Base-by-base conservation (phyloP, 2,888 invertebrate species). In the Chalcosyrphus nemorum region DNA sequence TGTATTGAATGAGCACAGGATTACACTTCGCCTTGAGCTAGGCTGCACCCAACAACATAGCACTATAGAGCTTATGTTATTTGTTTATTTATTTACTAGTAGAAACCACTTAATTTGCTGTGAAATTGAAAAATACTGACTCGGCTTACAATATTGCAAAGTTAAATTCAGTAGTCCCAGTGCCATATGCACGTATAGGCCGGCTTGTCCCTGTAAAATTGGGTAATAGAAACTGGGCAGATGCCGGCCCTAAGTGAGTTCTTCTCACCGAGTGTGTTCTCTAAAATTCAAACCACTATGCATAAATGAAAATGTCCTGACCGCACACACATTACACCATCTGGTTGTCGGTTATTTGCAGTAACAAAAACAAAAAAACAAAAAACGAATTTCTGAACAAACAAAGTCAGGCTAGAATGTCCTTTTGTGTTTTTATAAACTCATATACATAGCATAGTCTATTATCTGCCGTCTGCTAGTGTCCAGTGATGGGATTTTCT, bases 21-120 rank as follows among this genome's bases (percentile, higher is more conserved):
- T 24, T 59, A n/a, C 61, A 45, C 7, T 29, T 45, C 29, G 29
- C n/a, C 15, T 43, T 15, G 1, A 29, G 5, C 17, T n/a, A 61
- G 5, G 17, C 7, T 15, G 9, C 4, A 2, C 4, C n/a, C n/a
- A n/a, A 9, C 19, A 32, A 4, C n/a, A 19, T 6, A 29, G 43
- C 29, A 43, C 27, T 5, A n/a, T 4, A 13, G 32, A 15, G 32
- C 15, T 45, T 32, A 4, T 17, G 9, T 45, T 78, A 41, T 71
- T 77, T 63, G 65, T 63, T 57, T 52, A 47, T n/a, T 38, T 74
- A 32, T 43, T 29, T 57, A 38, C 35, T 27, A 57, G 45, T 17
- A 70, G 59, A 65, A 66, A 81, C 81, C 71, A 81, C 81, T 81
- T 81, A 76, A 76, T 81, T 81, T 71, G 38, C 43, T 59, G 59